Conservation (phyloP, 2,113 vertebrate genomes). For the Megaceryle maxima region DNA sequence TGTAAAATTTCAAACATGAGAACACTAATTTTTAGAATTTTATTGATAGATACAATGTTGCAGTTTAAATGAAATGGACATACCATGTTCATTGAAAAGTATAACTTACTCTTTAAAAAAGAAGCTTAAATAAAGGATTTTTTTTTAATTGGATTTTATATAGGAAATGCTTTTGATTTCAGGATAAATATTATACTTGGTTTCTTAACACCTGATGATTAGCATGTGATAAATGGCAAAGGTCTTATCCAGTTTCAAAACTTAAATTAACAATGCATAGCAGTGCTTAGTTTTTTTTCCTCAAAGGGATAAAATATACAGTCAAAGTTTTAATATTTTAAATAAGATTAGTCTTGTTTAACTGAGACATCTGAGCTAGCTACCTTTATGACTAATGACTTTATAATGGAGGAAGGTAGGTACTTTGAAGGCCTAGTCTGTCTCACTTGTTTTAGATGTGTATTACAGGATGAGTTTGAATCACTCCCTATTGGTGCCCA, state of each 20-base stretch:
- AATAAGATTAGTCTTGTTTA: not conserved
- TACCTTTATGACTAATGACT: not conserved
- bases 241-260: not conserved
- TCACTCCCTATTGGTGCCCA: accelerated
- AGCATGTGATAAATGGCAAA: not conserved
- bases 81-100: not conserved
- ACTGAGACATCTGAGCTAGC: not conserved
- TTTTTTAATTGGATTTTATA: not conserved
- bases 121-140: not conserved
- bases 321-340: not conserved
- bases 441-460: not conserved
- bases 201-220: not conserved
- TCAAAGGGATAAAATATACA: not conserved
- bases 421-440: not conserved
- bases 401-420: not conserved
- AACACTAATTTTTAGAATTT: not conserved
- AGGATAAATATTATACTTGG: not conserved
- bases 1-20: not conserved
- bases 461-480: not conserved
- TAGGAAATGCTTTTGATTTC: not conserved
- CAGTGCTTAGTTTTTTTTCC: not conserved
- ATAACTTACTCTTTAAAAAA: not conserved
- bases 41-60: not conserved
- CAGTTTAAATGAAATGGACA: not conserved
- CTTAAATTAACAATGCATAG: not conserved